These are phyloP conservation scores for Macquaria australasica DNA, from an alignment of 2,113 vertebrate species.

Conservation along the genomic window DNA sequence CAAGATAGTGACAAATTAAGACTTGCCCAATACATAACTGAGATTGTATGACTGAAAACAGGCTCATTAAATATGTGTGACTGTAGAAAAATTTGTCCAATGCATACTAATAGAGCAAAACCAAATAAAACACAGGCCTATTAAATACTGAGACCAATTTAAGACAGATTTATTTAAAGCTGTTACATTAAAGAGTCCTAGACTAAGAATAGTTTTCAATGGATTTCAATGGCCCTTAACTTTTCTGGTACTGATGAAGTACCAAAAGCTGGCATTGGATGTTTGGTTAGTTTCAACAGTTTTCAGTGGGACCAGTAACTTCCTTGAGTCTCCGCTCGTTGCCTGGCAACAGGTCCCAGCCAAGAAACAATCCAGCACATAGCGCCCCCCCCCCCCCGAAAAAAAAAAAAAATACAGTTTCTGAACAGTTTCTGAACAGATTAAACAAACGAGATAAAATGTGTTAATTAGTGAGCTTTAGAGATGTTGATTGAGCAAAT, in stretches of 20 bases:
- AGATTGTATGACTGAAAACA: slow-evolving; percentile 28
- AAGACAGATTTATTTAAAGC: neutral
- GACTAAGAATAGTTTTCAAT: neutral
- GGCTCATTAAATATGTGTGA: slow-evolving; percentile 35
- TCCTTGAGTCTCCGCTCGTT: neutral
- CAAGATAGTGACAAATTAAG: slow-evolving; percentile 54
- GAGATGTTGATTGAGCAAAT: neutral
- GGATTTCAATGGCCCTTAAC: neutral
- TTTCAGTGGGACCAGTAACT: neutral
- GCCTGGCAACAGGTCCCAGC: neutral
- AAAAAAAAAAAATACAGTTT: too few species aligned
- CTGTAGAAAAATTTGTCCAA: slow-evolving; percentile 13
- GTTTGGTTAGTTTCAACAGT: neutral
- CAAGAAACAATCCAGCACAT: neutral
- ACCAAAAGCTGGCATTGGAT: neutral
- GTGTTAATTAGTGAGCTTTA: too few species aligned
- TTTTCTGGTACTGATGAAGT: neutral
- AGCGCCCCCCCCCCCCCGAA: too few species aligned
- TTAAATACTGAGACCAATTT: slow-evolving; percentile 3
- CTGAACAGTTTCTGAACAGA: neutral
- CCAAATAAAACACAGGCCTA: neutral
- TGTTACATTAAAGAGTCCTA: too few species aligned
- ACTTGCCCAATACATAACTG: slow-evolving; percentile 33
- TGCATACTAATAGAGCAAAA: neutral
- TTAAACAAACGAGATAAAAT: neutral